phyloP scores from a whole-genome alignment of 2,113 vertebrate genomes.

The Hydrochoerus hydrochaeris region DNA sequence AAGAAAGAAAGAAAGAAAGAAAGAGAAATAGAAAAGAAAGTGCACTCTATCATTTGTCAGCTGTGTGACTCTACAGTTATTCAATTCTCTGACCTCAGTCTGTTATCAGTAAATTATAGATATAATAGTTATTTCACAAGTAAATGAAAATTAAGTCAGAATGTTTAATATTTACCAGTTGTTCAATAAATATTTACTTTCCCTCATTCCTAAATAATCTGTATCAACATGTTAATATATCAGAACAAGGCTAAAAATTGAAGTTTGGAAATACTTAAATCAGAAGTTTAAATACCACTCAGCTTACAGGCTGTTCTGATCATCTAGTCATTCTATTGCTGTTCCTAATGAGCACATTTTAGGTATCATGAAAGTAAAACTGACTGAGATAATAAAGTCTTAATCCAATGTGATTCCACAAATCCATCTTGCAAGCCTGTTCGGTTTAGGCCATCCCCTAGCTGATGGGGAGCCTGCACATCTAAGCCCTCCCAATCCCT shows the following conservation, averaged over 20 bases:
- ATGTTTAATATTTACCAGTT: background rate
- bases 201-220: background rate
- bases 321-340: background rate
- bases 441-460: background rate
- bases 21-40: background rate
- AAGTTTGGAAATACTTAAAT: slow-evolving; percentile 12
- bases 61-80: background rate
- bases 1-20: background rate
- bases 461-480: background rate
- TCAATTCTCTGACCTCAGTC: background rate
- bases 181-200: background rate
- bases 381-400: background rate
- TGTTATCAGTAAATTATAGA: background rate
- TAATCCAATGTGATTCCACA: background rate
- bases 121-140: background rate
- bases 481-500: background rate
- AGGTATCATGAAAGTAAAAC: slow-evolving; percentile 13
- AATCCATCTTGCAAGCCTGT: background rate
- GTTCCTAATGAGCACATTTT: background rate
- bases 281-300: background rate
- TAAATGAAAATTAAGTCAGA: slow-evolving; percentile 22
- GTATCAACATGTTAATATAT: background rate
- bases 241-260: background rate
- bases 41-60: background rate
- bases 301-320: background rate